Conservation (phyloP, 2,113 vertebrate species). For the Laticauda colubrina region DNA sequence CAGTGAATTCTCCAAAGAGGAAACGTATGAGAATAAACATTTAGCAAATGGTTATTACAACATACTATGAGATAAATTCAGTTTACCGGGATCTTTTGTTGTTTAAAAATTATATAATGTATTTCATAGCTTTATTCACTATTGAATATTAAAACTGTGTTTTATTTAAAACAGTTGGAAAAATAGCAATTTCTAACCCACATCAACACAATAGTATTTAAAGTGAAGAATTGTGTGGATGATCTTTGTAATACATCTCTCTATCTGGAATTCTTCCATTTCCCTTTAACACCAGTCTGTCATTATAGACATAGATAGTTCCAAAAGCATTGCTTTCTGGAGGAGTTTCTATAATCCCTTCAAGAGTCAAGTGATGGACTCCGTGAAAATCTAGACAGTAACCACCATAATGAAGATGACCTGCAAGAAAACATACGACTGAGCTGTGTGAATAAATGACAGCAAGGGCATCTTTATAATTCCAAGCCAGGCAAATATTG, state of each 20-base stretch:
- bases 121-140: not conserved
- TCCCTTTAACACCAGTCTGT: constrained; percentile 87
- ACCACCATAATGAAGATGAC: constrained; percentile 86
- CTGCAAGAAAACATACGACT: constrained; percentile 86
- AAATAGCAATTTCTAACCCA: not conserved
- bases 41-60: not conserved
- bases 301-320: constrained; percentile 81
- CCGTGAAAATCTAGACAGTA: constrained; percentile 77
- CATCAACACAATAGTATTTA: not conserved
- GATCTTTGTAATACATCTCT: constrained; percentile 69
- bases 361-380: constrained; percentile 85
- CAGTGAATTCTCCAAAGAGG: not conserved
- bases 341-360: constrained; percentile 87
- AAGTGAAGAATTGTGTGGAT: not conserved
- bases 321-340: constrained; percentile 82
- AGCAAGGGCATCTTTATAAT: constrained; percentile 76
- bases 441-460: constrained; percentile 78
- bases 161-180: not conserved
- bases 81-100: not conserved
- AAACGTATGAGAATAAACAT: not conserved
- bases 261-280: constrained; percentile 77
- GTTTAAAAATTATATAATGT: not conserved
- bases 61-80: not conserved
- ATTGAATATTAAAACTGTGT: not conserved
- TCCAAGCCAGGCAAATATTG: constrained; percentile 84